phyloP scores from a whole-genome alignment of 1,140 invertebrate species.

The Acromyrmex charruanus region DNA sequence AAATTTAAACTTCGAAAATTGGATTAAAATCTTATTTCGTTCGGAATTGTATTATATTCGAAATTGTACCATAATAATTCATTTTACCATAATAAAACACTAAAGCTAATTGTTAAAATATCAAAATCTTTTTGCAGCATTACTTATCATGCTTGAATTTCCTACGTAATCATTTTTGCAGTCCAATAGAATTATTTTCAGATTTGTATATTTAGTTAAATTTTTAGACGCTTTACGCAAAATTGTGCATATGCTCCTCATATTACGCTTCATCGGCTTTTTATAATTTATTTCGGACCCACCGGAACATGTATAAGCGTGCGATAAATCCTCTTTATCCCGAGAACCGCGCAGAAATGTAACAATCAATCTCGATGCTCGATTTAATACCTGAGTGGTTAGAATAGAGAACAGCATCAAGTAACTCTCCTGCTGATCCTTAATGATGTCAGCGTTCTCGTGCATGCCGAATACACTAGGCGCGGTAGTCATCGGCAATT shows the following conservation, averaged over 20 bases:
- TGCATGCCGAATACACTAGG: slow-evolving; percentile 97
- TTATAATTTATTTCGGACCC: neutral
- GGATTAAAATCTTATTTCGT: too few relatives aligned
- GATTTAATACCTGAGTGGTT: slow-evolving; percentile 92
- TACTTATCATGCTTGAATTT: too few relatives aligned
- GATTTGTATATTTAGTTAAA: too few relatives aligned
- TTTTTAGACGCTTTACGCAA: too few relatives aligned
- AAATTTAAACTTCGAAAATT: too few relatives aligned
- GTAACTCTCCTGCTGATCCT: slow-evolving; percentile 95
- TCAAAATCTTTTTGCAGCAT: too few relatives aligned
- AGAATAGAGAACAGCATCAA: slow-evolving; percentile 92
- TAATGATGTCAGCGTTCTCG: slow-evolving; percentile 96
- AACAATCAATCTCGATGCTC: neutral
- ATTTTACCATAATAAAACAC: too few relatives aligned
- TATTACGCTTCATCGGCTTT: neutral
- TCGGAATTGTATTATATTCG: too few relatives aligned
- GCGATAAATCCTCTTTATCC: neutral
- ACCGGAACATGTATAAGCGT: neutral
- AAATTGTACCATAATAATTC: too few relatives aligned
- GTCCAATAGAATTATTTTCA: too few relatives aligned
- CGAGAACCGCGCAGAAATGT: neutral
- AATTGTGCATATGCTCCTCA: neutral
- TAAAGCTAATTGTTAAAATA: too few relatives aligned
- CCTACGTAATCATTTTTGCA: too few relatives aligned
- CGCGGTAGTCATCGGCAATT: slow-evolving; percentile 92